A percentile compares a stretch with the other conserved stretches of the same genome.
Conservation (phyloP, 2,113 vertebrate species). For the Dromiciops gliroides region DNA sequence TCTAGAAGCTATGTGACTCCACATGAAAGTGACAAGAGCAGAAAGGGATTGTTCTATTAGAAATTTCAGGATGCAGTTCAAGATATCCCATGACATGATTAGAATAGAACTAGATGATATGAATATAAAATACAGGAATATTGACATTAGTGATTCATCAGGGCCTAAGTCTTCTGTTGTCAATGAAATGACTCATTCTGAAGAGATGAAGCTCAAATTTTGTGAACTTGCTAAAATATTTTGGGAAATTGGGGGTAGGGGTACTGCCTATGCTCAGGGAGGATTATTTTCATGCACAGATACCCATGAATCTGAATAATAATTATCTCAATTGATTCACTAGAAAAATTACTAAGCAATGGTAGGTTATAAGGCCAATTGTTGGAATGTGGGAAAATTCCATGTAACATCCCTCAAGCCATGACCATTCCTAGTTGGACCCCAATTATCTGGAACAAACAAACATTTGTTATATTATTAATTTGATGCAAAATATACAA, state of each 20-base stretch:
- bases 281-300: background rate
- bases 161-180: background rate
- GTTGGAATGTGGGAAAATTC: constrained; percentile 22
- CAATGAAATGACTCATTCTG: background rate
- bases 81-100: constrained; percentile 11
- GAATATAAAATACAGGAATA: background rate
- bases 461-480: constrained; percentile 8
- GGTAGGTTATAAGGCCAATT: background rate
- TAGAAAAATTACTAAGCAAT: constrained; percentile 12
- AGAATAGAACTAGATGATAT: background rate
- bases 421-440: background rate
- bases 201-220: background rate
- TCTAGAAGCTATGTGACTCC: accelerated
- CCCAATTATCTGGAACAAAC: background rate
- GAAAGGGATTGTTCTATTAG: background rate
- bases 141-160: background rate
- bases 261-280: background rate
- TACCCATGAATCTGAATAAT: constrained; percentile 20
- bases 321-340: background rate
- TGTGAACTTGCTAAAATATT: background rate
- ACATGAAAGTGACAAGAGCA: accelerated
- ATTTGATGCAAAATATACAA: constrained; percentile 2
- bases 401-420: constrained; percentile 6
- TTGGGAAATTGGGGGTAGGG: background rate
- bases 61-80: constrained; percentile 13